Base-by-base conservation (phyloP, 2,113 vertebrate species). In the Elanoides forficatus region DNA sequence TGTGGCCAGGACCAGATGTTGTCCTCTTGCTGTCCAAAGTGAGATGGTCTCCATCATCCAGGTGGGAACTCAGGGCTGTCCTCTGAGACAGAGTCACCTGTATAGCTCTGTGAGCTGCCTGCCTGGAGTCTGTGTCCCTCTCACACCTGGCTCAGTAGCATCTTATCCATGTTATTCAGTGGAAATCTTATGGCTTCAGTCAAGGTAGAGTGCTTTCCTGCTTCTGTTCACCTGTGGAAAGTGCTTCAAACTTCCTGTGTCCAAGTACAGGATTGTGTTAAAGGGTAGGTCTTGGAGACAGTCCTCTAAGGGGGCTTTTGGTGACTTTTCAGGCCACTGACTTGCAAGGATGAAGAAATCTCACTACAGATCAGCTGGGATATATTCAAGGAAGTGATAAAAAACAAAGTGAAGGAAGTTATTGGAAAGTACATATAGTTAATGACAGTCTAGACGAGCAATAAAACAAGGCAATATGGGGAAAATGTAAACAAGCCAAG, bases 301-400 rank as follows among this genome's bases (percentile, higher is more conserved):
- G 30, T 10, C 13, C 25, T 76, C 21, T 36, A 6, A 58, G 29
- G 32, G 10, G 30, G 0, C 9, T 65, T 82, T 92, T 90, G 32
- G 45, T 90, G 59, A 78, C n/a, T 62, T 94, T 92, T 88, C 58
- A 94, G 93, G 43, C 53, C 9, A 29, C 17, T 62, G 81, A 22
- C 38, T 83, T 68, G 50, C 67, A 86, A 76, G 48, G 62, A 62
- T 62, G 45, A 94, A 92, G 74, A 93, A 95, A 90, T 86, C 45
- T 85, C 55, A 36, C 43, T n/a, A 21, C 62, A 95, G 42, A 82
- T 88, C 85, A 76, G 50, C 85, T 86, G 75, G 20, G 47, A 74
- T 93, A 93, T 86, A 78, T 88, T 96, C 71, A 90, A 97, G 95
- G 96, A 97, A 95, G 93, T 88, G 86, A 96, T 74, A 95, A 74